A percentile compares a stretch with the other conserved stretches of the same genome.
These are phyloP conservation scores for Anguilla obscura DNA, from an alignment of 2,797 vertebrate species.

Conservation along the genomic window DNA sequence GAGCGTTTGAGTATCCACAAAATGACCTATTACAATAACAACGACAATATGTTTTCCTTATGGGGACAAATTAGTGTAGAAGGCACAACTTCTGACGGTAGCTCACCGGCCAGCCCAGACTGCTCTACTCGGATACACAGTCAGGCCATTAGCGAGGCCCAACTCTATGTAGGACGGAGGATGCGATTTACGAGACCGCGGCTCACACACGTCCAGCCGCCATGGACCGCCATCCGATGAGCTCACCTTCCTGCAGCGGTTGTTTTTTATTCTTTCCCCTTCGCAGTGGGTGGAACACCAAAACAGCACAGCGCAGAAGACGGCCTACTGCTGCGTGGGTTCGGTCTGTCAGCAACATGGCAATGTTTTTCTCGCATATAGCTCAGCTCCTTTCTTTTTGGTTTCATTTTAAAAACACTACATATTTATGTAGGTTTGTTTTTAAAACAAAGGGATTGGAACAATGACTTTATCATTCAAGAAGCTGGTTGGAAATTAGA, in stretches of 20 bases:
- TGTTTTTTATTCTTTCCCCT: background rate
- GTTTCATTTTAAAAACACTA: background rate
- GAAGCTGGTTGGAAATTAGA: background rate
- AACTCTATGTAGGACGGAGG: too few relatives aligned
- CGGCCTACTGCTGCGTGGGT: background rate
- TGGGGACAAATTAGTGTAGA: background rate
- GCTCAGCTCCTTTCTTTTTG: background rate
- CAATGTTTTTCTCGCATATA: background rate
- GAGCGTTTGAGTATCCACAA: background rate
- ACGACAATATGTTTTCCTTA: background rate
- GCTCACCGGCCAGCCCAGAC: background rate
- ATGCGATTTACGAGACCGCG: conserved; percentile 4
- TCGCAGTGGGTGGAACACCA: background rate
- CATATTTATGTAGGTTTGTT: too few relatives aligned
- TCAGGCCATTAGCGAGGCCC: background rate
- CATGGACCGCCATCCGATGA: conserved; percentile 1
- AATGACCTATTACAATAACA: background rate
- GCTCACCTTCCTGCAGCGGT: background rate
- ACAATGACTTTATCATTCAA: background rate
- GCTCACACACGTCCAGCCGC: background rate
- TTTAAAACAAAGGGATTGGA: too few relatives aligned
- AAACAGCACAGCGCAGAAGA: background rate
- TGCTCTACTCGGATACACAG: background rate
- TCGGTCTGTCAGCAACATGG: background rate
- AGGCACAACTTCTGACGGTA: background rate